Evolutionary conservation across 2,113 vertebrate species (phyloP), one percentile per base, ranked within the genome.

Genomic region (Blennius ocellaris): DNA sequence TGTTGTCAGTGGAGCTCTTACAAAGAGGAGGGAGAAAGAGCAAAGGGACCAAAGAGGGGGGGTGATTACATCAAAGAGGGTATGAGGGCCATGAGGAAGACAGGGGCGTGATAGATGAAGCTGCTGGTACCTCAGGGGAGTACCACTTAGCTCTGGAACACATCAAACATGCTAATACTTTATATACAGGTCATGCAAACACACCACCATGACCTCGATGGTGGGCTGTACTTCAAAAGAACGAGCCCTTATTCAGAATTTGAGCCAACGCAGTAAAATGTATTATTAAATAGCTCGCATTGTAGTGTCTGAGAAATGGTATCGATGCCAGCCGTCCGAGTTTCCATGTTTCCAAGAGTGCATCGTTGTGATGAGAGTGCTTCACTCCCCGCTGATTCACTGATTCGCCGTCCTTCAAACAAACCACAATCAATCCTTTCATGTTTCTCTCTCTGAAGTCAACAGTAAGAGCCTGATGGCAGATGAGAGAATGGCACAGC

Each of bases 381-480:
- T 62, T 54, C 30, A 44, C 53, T 60, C 39, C 61, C 60, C 0
- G 16, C 50, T 73, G 68, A 73, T 74, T 65, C 56, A n/a, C 50
- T 73, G 68, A 73, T 74, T 65, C 56, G 48, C 47, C 72, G 45
- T 56, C 64, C 68, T 67, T 72, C 61, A 63, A 43, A 66, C 51
- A 70, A 66, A 71, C 36, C 45, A 76, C 67, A 83, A 76, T 69
- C 60, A 76, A 43, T 5, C 63, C 78, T 83, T 80, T 86, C 53
- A 85, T 80, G 53, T 40, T 56, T 67, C 41, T 45, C 48, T 8
- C 53, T 53, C 52, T 53, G 21, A 78, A 61, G 51, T 36, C 41
- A 39, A 30, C 48, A 61, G 11, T 36, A 21, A 60, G 14, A 71
- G 51, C 52, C 66, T 66, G 67, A 80, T 30, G 17, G 51, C 41